A percentile compares a stretch with the other conserved stretches of the same genome.
Evolutionary conservation across 2,888 invertebrate species (phyloP).

Genomic region (Pseudococcus viburni): DNA sequence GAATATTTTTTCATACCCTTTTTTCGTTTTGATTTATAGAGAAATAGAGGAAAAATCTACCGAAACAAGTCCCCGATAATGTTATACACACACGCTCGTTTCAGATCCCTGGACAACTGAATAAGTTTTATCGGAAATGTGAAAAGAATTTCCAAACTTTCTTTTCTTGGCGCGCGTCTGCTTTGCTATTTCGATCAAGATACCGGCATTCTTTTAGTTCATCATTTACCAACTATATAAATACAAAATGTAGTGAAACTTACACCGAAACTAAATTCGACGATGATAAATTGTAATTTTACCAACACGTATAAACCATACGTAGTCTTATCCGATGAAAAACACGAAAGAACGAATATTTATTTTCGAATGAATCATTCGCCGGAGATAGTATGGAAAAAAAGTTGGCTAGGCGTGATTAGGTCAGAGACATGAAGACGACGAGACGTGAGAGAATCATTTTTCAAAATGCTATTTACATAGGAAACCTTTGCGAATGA

Average conservation of each 20-base stretch:
- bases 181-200: not conserved
- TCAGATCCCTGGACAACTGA: constrained; percentile 1
- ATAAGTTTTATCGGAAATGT: constrained; percentile 14
- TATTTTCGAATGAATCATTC: not conserved
- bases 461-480: too few relatives aligned
- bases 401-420: too few relatives aligned
- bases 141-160: constrained; percentile 7
- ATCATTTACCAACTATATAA: not conserved
- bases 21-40: constrained; percentile 26
- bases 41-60: not conserved
- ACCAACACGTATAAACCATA: not conserved
- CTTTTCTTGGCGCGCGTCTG: not conserved
- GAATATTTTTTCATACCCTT: constrained; percentile 8
- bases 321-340: not conserved
- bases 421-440: too few relatives aligned
- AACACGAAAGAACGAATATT: not conserved
- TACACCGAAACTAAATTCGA: not conserved
- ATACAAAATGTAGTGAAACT: not conserved
- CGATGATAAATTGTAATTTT: constrained; percentile 1
- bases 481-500: too few relatives aligned
- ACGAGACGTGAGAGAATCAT: too few relatives aligned
- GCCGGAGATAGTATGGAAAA: too few relatives aligned
- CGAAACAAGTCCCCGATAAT: not conserved
- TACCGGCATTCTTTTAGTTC: not conserved
- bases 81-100: not conserved